A percentile compares a stretch with the other conserved stretches of the same genome.
Evolutionary conservation across 2,797 vertebrate genomes (phyloP).

Genomic region (Cirrhinus mrigala): DNA sequence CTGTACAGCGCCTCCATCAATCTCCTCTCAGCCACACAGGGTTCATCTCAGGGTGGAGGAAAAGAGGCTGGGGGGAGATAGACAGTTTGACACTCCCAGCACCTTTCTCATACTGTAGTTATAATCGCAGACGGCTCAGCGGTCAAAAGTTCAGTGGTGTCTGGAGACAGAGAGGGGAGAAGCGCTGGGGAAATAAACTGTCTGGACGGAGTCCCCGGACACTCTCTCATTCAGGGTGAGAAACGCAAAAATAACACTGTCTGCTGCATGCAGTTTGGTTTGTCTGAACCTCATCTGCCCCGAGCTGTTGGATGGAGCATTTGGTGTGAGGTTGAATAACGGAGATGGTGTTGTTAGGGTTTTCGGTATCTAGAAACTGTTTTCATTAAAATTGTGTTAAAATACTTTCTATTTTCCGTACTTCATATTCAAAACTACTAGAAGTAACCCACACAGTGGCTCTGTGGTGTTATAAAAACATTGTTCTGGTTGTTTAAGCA

Average conservation of each 20-base stretch:
- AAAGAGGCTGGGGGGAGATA: slow-evolving; percentile 22
- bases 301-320: slow-evolving; percentile 25
- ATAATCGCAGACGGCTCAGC: slow-evolving; percentile 52
- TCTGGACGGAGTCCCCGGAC: slow-evolving; percentile 61
- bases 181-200: slow-evolving; percentile 68
- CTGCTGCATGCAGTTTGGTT: slow-evolving; percentile 43
- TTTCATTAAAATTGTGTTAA: slow-evolving; percentile 4
- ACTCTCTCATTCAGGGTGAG: slow-evolving; percentile 59
- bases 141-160: slow-evolving; percentile 56
- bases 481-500: not conserved
- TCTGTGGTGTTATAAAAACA: not conserved
- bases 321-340: slow-evolving; percentile 42
- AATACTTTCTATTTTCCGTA: not conserved
- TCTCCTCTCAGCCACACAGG: slow-evolving; percentile 52
- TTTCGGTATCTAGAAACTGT: slow-evolving; percentile 33
- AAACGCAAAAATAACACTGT: slow-evolving; percentile 59
- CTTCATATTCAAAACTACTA: not conserved
- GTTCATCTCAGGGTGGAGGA: slow-evolving; percentile 56
- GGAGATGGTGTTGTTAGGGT: slow-evolving; percentile 40
- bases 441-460: not conserved
- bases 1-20: slow-evolving; percentile 64
- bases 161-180: slow-evolving; percentile 64
- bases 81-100: slow-evolving; percentile 47
- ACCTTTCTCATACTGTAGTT: slow-evolving; percentile 43
- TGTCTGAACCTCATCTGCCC: slow-evolving; percentile 45